Evolutionary conservation across 2,888 invertebrate species (phyloP), one percentile per base, ranked within the genome.

Genomic region (Epinotia ramella): DNA sequence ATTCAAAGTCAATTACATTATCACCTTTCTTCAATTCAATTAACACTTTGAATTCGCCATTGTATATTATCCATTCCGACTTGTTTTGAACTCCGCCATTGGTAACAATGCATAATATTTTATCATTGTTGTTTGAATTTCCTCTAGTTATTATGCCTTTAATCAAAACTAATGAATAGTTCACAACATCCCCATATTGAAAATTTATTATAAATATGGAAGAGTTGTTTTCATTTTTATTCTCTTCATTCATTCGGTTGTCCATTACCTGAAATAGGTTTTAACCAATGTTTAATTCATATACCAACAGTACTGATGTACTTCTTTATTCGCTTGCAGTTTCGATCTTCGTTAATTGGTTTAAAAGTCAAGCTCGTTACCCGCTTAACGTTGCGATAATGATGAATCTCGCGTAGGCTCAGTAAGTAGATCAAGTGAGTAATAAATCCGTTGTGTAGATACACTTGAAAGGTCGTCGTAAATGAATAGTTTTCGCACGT

Each of bases 1-100:
- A 96, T 80, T 95, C 94, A 57, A 97, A 88, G 78, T 93, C 92
- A 77, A 97, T 91, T 59, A 93, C 84, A 88, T 97, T 97, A 81
- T 93, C 90, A 13, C 97, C 97, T 63, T 90, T 91, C 77, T 92
- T 88, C 59, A 97, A 90, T 81, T 96, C 95, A 5, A 96, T 91
- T 74, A 97, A 88, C 44, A 95, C 95, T 88, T 97, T 97, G 85
- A 97, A 97, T 83, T 96, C 96, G 56, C 96, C 96, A 79, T 96
- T 95, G 68, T 95, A 88, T 62, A 97, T 92, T 78, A 95, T 95
- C 96, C 96, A 97, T 80, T 94, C 89, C 18, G 95, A 88, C 76
- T 87, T 89, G 63, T 85, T 86, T 80, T 91, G 91, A 78, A 89
- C 85, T 78, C 91, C 89, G 80, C 88, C 91, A 80, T 86, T 88